Base-by-base conservation (phyloP, 2,888 invertebrate species). In the Caenorhabditis sp. region DNA sequence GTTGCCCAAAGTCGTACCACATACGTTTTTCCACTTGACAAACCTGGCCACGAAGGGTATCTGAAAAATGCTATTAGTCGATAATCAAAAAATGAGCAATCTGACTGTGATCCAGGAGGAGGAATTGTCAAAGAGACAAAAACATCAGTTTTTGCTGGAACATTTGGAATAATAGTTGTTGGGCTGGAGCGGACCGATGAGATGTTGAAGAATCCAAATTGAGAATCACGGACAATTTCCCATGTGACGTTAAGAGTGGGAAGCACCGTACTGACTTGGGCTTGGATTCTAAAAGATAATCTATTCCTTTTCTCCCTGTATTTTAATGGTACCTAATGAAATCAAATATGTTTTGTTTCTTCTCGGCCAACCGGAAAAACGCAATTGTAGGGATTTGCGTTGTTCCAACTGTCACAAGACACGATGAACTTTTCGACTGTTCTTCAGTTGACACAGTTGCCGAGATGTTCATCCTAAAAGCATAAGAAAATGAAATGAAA, bases 51-150 rank as follows among this genome's bases (percentile, higher is more conserved):
- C 1, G 50, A 40, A 11, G 60, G 50, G 13, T 65, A 47, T 26
- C 77, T 77, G 26, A 44, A 78, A 64, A 9, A 37, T 11, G 15
- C n/a, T 24, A 22, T 51, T 15, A 6, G 32, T 9, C 32, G 20
- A 47, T 28, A 0, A 13, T 22, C 0, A 50, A 24, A 20, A 50
- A 18, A 0, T 6, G 13, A 11, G 15, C n/a, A 22, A 50, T 37
- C 78, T 80, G 28, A 69, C 69, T 78, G 50, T 55, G 71, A 62
- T 58, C 71, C 58, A n/a, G 72, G 44, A n/a, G 85, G 83, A 5
- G 87, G 85, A 32, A 87, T 85, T 11, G 87, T 87, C 4, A 87
- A 50, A 0, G 87, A 87, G 1, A 86, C 82, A 8, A 80, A 64
- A 5, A 82, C 68, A 28, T 76, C 61, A 2, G 82, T 65, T 40